Evolutionary conservation across 1,140 invertebrate genomes (phyloP).

Genomic region (Neodiprion fabricii): DNA sequence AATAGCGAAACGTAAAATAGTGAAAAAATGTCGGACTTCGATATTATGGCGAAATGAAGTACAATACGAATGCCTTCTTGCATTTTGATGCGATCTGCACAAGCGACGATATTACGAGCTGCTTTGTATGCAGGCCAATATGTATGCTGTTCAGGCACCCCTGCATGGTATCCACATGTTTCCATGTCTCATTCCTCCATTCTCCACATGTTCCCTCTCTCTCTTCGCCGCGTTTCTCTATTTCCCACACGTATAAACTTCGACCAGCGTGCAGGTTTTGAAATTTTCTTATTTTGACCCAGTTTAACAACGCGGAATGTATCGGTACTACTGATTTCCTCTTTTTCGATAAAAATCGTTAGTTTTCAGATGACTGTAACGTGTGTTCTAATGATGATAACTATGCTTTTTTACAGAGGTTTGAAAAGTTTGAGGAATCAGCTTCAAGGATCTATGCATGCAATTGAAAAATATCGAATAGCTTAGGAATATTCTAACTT

Average conservation of each 20-base stretch:
- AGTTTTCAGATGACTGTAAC: too few relatives aligned
- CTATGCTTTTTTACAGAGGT: too few relatives aligned
- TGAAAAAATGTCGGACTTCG: not conserved
- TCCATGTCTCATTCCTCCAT: slow-evolving; percentile 22
- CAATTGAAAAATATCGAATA: too few relatives aligned
- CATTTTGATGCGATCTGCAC: slow-evolving; percentile 12
- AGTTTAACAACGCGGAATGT: not conserved
- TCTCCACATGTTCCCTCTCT: slow-evolving; percentile 16
- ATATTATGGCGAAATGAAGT: not conserved
- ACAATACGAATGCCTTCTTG: slow-evolving; percentile 7
- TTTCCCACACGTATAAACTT: slow-evolving; percentile 1
- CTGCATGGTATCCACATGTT: slow-evolving; percentile 28
- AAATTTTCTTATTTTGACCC: not conserved
- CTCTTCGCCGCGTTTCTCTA: slow-evolving; percentile 16
- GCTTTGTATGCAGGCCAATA: slow-evolving; percentile 46
- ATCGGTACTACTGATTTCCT: too few relatives aligned
- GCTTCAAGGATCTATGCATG: too few relatives aligned
- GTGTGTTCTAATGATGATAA: too few relatives aligned
- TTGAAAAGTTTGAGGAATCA: too few relatives aligned
- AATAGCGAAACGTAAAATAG: not conserved
- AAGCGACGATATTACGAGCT: slow-evolving; percentile 41
- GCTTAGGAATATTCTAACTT: too few relatives aligned
- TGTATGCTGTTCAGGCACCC: slow-evolving; percentile 24
- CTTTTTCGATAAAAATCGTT: too few relatives aligned
- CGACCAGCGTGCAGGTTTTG: not conserved